Percentiles rank a stretch among this genome's conserved stretches.
Conservation (phyloP, 2,888 invertebrate species). For the Odontomyia ornata region DNA sequence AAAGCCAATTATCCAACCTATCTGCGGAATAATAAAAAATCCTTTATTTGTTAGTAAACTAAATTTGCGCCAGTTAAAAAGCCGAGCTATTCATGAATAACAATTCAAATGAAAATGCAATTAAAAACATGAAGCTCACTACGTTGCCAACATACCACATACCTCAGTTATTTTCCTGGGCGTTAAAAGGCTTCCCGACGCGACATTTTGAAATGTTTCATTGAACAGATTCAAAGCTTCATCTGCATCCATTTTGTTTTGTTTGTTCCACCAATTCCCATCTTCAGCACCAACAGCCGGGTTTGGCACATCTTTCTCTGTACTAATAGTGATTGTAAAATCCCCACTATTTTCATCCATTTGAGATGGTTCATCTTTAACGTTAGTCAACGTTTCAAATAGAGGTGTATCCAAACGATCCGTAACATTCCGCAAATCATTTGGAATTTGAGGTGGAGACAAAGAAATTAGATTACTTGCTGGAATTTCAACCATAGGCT, state of each 20-base stretch:
- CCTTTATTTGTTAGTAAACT: too few relatives aligned
- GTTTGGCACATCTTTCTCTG: constrained; percentile 18
- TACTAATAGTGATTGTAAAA: background rate
- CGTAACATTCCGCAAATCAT: constrained; percentile 12
- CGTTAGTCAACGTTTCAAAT: background rate
- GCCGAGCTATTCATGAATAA: too few relatives aligned
- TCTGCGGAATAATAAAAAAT: too few relatives aligned
- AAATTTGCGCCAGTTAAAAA: too few relatives aligned
- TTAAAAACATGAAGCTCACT: too few relatives aligned
- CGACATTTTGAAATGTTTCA: constrained; percentile 47
- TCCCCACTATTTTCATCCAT: constrained; percentile 17
- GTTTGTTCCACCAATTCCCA: constrained; percentile 41
- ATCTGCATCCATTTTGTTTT: background rate
- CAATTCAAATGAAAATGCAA: too few relatives aligned
- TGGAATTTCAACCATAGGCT: background rate
- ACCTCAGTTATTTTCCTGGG: constrained; percentile 40
- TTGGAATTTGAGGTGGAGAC: constrained; percentile 25
- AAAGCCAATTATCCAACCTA: too few relatives aligned
- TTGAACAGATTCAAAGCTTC: constrained; percentile 23
- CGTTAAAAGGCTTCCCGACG: constrained; percentile 39
- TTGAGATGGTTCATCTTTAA: constrained; percentile 12
- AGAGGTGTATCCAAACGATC: background rate
- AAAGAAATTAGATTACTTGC: background rate
- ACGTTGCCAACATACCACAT: too few relatives aligned
- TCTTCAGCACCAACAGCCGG: constrained; percentile 42